Percentiles rank a stretch among this genome's conserved stretches.
Evolutionary conservation across 2,113 vertebrate genomes (phyloP).

Genomic region (Psephotus haematonotus): DNA sequence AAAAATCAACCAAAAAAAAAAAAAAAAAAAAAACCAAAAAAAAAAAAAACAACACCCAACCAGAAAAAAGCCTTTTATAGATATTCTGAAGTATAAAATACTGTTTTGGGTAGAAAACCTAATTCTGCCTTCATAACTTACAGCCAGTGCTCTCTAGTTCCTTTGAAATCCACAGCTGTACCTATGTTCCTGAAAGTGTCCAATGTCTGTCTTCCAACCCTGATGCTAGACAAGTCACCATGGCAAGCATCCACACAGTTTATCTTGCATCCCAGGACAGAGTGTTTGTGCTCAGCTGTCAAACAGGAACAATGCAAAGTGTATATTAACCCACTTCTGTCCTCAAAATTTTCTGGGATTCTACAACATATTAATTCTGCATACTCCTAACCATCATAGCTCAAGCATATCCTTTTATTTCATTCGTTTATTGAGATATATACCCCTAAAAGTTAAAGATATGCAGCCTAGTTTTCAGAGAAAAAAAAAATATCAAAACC

Average conservation of each 20-base stretch:
- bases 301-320: neutral
- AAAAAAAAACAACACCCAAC: neutral
- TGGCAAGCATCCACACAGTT: neutral
- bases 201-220: neutral
- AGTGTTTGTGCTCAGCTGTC: neutral
- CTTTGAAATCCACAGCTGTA: neutral
- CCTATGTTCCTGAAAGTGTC: neutral
- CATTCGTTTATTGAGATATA: neutral
- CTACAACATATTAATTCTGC: neutral
- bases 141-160: neutral
- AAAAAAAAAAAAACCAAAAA: neutral
- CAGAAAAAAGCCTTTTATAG: neutral
- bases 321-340: neutral
- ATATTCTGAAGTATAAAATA: neutral
- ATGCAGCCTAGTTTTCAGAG: neutral
- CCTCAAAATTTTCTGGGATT: neutral
- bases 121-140: neutral
- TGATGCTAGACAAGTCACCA: neutral
- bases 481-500: neutral
- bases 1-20: neutral
- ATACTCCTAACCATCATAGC: fast-evolving
- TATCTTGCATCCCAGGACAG: neutral
- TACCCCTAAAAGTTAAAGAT: neutral
- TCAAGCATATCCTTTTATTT: neutral
- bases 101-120: neutral